Base-by-base conservation (phyloP, 2,113 vertebrate species). In the Ptilonorhynchus violaceus region DNA sequence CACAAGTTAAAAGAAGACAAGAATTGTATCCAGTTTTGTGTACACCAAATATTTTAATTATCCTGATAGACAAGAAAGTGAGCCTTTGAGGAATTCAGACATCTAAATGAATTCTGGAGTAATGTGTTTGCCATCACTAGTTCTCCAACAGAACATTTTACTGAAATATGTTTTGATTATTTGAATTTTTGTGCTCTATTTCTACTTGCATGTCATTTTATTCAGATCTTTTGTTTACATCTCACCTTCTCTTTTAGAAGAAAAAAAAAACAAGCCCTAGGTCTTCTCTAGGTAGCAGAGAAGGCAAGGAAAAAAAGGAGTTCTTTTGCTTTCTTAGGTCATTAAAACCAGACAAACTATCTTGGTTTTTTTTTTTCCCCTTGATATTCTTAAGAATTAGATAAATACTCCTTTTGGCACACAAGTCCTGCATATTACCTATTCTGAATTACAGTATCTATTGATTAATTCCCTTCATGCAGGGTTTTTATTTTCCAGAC, bases 301-400 rank as follows among this genome's bases (percentile, higher is more conserved):
- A 72, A 86, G 50, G 2, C 7, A 76, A 92, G 37, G 67, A 88
- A 67, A 70, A 52, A 2, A 59, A 39, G 37, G 10, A 39, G 37
- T 37, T 37, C 1, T 58, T 88, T 86, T 76, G 18, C 25, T 52
- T 35, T 76, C 46, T 80, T 67, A 73, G 20, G 8, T 68, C 49
- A 52, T 10, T 77, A 9, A 70, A 53, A 13, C 2, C 11, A 69
- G 25, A 11, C 12, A 46, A 21, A 35, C 5, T 20, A 75, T n/a
- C 7, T 33, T 41, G 11, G 0, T 35, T 33, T 31, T 42, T 63
- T 12, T 5, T 3, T 10, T 3, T 3, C 4, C 3, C 3, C 25
- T 41, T 47, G 2, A 30, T 69, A 49, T 28, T 80, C 17, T 60
- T 50, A 53, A 75, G 10, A 68, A 25, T 11, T 59, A 41, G 47